Evolutionary conservation across 2,797 vertebrate species (phyloP).

Genomic region (Onychomys arenicola): DNA sequence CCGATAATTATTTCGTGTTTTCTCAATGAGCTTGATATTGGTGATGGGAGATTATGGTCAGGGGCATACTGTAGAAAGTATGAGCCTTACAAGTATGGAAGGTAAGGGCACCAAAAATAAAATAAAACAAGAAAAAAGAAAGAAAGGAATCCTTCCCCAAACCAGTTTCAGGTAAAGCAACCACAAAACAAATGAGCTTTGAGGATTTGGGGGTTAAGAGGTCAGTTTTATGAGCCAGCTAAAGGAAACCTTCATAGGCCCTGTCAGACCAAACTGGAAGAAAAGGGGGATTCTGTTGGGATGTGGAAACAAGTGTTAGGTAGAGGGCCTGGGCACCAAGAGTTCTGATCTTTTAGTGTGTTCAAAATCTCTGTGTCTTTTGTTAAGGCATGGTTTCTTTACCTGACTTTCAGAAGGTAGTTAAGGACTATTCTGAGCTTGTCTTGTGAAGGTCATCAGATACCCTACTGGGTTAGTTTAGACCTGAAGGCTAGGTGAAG

Average conservation of each 20-base stretch:
- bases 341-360: slow-evolving; percentile 11
- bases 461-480: slow-evolving; percentile 29
- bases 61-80: not conserved
- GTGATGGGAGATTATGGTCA: not conserved
- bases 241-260: not conserved
- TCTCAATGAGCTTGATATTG: slow-evolving; percentile 24
- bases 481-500: not conserved
- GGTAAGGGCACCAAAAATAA: not conserved
- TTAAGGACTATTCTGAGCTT: slow-evolving; percentile 22
- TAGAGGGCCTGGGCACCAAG: not conserved
- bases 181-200: slow-evolving; percentile 9
- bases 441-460: not conserved
- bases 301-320: not conserved
- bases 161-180: slow-evolving; percentile 22
- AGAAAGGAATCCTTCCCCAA: not conserved
- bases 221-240: not conserved
- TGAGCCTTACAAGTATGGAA: not conserved
- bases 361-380: slow-evolving; percentile 37
- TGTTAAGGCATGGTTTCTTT: slow-evolving; percentile 53
- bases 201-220: not conserved
- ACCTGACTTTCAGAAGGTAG: slow-evolving; percentile 32
- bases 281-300: not conserved
- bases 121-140: too few species aligned
- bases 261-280: not conserved
- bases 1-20: not conserved